Percentiles rank a stretch among this genome's conserved stretches.
Conservation (phyloP, 2,888 invertebrate genomes). For the Morinoia aosen region DNA sequence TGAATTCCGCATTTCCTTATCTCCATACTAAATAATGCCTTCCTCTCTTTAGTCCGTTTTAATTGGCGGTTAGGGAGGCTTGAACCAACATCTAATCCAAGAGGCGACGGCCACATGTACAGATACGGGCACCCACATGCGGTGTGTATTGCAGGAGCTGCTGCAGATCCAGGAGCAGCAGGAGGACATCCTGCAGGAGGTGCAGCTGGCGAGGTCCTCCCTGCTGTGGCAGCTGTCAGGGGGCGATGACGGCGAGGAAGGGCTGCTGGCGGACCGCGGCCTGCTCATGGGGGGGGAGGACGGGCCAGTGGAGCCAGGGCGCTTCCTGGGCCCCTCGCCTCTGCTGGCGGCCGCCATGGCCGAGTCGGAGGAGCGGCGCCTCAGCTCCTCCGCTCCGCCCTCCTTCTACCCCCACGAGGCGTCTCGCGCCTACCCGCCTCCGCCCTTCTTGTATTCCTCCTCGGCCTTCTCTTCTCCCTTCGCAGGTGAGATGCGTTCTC, state of each 20-base stretch:
- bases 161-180: slow-evolving; percentile 65
- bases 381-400: slow-evolving; percentile 30
- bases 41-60: no score
- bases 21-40: no score
- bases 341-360: neutral
- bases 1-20: no score
- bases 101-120: no score
- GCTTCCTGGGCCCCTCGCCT: neutral
- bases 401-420: slow-evolving; percentile 25
- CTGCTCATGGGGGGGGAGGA: neutral
- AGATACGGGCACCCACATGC: neutral
- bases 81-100: no score
- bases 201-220: slow-evolving; percentile 62
- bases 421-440: neutral
- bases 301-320: neutral
- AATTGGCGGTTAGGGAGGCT: no score
- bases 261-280: neutral
- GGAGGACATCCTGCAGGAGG: slow-evolving; percentile 63
- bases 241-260: slow-evolving; percentile 49
- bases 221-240: slow-evolving; percentile 59
- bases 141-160: slow-evolving; percentile 55
- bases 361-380: slow-evolving; percentile 7
- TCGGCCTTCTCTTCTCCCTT: neutral
- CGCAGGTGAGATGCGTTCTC: neutral
- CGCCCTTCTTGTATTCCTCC: neutral